These are phyloP conservation scores for Pristionchus japonicus DNA, from an alignment of 2,888 invertebrate genomes.

Conservation along the genomic window DNA sequence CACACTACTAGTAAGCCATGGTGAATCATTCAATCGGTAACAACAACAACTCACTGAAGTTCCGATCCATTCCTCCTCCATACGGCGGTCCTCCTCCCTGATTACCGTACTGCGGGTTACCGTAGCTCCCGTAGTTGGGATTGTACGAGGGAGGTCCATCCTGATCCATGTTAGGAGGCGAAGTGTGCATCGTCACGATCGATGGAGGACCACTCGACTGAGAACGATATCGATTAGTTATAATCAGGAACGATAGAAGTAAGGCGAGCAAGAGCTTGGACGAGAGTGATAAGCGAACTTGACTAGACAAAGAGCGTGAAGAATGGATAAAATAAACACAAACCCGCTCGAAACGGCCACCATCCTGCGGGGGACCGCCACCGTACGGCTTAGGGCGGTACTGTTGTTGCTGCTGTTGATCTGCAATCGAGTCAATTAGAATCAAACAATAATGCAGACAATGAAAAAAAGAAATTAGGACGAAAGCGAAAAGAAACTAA, in stretches of 20 bases:
- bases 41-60: conserved; percentile 12
- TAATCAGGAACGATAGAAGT: neutral
- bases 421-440: neutral
- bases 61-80: conserved; percentile 37
- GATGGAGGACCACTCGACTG: conserved; percentile 35
- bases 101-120: conserved; percentile 16
- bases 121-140: conserved; percentile 26
- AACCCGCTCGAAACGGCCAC: conserved; percentile 25
- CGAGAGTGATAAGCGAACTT: neutral
- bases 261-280: neutral
- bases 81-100: conserved; percentile 4
- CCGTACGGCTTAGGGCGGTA: conserved; percentile 16
- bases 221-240: neutral
- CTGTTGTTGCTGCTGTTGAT: neutral
- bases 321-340: neutral
- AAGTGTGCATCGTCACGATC: conserved; percentile 36
- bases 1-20: neutral
- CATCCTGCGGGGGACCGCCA: neutral
- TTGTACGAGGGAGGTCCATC: conserved; percentile 1
- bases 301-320: neutral
- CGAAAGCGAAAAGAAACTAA: neutral
- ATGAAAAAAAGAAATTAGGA: neutral
- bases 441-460: neutral
- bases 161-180: conserved; percentile 31
- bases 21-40: neutral